These are phyloP conservation scores for Eulemur mongoz DNA, from an alignment of 2,797 vertebrate genomes.

Conservation along the genomic window DNA sequence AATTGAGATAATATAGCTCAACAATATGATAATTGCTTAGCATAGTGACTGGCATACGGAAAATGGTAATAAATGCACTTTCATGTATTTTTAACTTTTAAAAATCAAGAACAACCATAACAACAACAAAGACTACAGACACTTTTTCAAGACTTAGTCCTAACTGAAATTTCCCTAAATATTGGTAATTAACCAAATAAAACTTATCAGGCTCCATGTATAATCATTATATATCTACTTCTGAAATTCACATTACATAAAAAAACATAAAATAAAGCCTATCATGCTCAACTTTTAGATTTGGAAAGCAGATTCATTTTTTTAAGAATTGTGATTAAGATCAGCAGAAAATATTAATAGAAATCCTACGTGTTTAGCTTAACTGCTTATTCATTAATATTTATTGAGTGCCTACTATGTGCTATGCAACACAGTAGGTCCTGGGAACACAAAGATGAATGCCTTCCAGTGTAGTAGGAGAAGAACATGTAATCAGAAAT, in stretches of 20 bases:
- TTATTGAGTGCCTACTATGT: background rate
- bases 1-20: constrained; percentile 39
- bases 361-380: background rate
- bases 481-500: background rate
- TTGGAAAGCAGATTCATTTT: background rate
- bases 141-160: background rate
- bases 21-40: background rate
- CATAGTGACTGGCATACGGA: background rate
- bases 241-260: background rate
- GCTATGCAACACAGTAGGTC: background rate
- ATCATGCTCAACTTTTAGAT: background rate
- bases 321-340: background rate
- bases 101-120: background rate
- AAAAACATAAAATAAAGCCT: background rate
- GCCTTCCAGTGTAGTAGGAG: background rate
- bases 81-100: background rate
- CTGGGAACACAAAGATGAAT: background rate
- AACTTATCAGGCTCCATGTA: background rate
- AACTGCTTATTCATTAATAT: background rate
- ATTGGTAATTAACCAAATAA: background rate
- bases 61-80: background rate
- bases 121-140: background rate
- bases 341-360: background rate
- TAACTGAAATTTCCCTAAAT: background rate
- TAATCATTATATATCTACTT: background rate